Evolutionary conservation across 2,113 vertebrate species (phyloP), one percentile per base, ranked within the genome.

Genomic region (Elaphurus davidianus): DNA sequence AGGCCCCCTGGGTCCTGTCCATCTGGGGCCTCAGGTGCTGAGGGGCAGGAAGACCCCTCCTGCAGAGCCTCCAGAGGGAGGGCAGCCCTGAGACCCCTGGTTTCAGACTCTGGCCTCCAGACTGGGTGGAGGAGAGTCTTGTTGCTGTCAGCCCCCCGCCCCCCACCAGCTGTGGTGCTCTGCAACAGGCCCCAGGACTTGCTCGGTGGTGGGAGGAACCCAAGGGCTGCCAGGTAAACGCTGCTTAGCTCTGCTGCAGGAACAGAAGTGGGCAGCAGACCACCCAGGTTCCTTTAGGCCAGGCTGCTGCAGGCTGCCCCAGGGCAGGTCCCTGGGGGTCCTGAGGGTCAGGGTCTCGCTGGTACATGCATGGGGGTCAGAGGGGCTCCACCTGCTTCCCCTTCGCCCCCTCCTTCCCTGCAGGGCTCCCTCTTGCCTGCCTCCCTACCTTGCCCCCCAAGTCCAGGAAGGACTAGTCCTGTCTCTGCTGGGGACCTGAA

Each of bases 121-220:
- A 16, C 55, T 12, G 33, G 45, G 76, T 6, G 3, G 67, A 71
- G 19, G 67, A 71, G 19, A 71, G 67, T 40, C n/a, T 6, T 36
- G 27, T 17, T 79, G 43, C 27, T 30, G 4, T 30, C 7, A 52
- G 50, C 6, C 3, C 40, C 40, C 25, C 0, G 0, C 43, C 30
- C 19, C 10, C 2, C 55, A 11, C 55, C 9, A 4, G 13, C 87
- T 30, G 28, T 4, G 52, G 12, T 6, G 0, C 28, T 78, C 11
- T 27, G 4, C 1, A 3, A 9, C 21, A 4, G 25, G 89, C 45
- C 33, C 33, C 45, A 14, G 57, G 57, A 30, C 76, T 28, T 57
- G 3, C 25, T 23, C 2, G 1, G 7, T 6, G 30, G 28, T 3
- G 8, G 36, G 14, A n/a, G 27, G 27, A 11, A 2, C 30, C 0